phyloP scores from a whole-genome alignment of 2,888 invertebrate species.

The Atethmia centrago region DNA sequence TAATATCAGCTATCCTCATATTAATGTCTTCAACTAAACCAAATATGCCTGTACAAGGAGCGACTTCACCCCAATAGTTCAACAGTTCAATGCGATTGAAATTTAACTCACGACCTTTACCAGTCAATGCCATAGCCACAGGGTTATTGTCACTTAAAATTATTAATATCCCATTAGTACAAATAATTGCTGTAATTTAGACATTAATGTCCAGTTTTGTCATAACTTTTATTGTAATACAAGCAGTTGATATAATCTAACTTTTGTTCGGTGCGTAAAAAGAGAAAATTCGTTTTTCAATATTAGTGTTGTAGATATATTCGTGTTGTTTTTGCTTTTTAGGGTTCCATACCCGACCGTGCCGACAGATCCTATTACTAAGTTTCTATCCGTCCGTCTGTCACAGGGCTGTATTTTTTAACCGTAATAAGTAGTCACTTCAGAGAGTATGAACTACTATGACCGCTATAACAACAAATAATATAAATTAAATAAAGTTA shows the following conservation, averaged over 20 bases:
- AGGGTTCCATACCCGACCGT: too few relatives aligned
- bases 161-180: constrained; percentile 49
- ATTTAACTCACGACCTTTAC: constrained; percentile 55
- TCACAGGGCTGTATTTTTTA: too few relatives aligned
- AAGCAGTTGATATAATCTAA: constrained; percentile 13
- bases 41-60: constrained; percentile 13
- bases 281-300: not conserved
- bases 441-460: too few relatives aligned
- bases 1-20: not conserved
- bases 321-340: not conserved
- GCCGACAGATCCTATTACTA: too few relatives aligned
- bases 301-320: constrained; percentile 2
- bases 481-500: too few relatives aligned
- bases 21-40: constrained; percentile 3
- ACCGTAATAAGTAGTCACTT: too few relatives aligned
- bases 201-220: constrained; percentile 37
- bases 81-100: constrained; percentile 46
- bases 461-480: too few relatives aligned
- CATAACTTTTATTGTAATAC: constrained; percentile 24
- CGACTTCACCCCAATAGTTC: constrained; percentile 40
- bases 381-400: too few relatives aligned
- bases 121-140: constrained; percentile 40
- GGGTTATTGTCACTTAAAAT: constrained; percentile 54
- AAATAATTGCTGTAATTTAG: constrained; percentile 36
- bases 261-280: constrained; percentile 31